phyloP scores from a whole-genome alignment of 1,140 invertebrate species.

The Scaptodrosophila lebanonensis region DNA sequence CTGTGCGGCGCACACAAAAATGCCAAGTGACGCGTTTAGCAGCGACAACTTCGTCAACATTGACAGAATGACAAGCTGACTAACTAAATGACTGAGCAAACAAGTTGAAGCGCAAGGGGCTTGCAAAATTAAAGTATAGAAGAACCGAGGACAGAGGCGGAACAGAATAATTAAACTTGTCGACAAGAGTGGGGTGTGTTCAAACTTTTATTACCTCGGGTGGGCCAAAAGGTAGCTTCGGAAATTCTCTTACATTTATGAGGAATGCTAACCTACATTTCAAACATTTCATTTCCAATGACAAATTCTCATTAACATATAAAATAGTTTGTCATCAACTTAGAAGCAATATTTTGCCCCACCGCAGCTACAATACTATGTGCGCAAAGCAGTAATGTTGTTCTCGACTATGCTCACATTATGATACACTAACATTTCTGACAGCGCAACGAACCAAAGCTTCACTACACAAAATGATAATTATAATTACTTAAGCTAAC shows the following conservation, averaged over 20 bases:
- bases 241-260: not conserved
- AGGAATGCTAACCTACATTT: too few relatives aligned
- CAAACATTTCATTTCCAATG: constrained; percentile 23
- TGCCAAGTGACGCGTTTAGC: constrained; percentile 54
- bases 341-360: constrained; percentile 9
- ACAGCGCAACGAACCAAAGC: too few relatives aligned
- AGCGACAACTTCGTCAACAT: constrained; percentile 42
- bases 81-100: constrained; percentile 67
- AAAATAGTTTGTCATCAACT: constrained; percentile 26
- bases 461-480: too few relatives aligned
- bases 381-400: too few relatives aligned
- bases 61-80: constrained; percentile 42
- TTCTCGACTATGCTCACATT: too few relatives aligned
- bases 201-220: constrained; percentile 13
- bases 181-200: constrained; percentile 13
- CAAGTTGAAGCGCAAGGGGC: too few relatives aligned
- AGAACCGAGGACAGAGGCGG: constrained; percentile 1
- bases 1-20: constrained; percentile 11
- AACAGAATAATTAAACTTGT: constrained; percentile 63
- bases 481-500: too few relatives aligned
- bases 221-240: not conserved
- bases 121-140: constrained; percentile 30
- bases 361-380: too few relatives aligned
- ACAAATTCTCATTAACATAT: constrained; percentile 52
- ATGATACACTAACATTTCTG: too few relatives aligned